phyloP scores from a whole-genome alignment of 1,140 invertebrate genomes.

The Achroia grisella region DNA sequence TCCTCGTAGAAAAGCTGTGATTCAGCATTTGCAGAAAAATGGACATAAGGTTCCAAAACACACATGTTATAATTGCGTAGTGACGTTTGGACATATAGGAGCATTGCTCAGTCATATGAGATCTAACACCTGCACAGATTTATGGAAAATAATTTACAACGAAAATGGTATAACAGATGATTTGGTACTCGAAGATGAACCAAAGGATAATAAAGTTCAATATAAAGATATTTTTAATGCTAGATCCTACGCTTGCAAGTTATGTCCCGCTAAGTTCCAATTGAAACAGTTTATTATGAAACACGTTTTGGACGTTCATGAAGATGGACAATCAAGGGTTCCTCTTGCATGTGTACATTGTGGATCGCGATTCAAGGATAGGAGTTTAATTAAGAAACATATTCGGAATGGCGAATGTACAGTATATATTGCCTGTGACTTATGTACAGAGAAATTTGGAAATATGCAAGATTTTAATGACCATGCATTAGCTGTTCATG shows the following conservation, averaged over 20 bases:
- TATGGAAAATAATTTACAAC: constrained; percentile 71
- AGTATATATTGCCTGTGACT: constrained; percentile 64
- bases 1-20: constrained; percentile 67
- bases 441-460: constrained; percentile 68
- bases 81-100: constrained; percentile 71
- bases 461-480: constrained; percentile 69
- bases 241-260: constrained; percentile 65
- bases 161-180: constrained; percentile 68
- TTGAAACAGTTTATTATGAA: constrained; percentile 72
- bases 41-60: constrained; percentile 71
- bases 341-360: constrained; percentile 63
- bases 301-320: constrained; percentile 68
- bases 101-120: constrained; percentile 71
- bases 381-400: constrained; percentile 62
- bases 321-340: constrained; percentile 60
- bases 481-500: constrained; percentile 63
- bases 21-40: constrained; percentile 71
- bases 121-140: constrained; percentile 63
- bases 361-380: constrained; percentile 61
- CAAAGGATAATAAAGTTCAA: constrained; percentile 51
- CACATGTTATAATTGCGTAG: constrained; percentile 76
- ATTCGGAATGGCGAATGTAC: constrained; percentile 69
- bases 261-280: constrained; percentile 70
- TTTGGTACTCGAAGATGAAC: constrained; percentile 56
- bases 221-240: constrained; percentile 71